Conservation (phyloP, 2,888 invertebrate species). For the Tetragonisca angustula region DNA sequence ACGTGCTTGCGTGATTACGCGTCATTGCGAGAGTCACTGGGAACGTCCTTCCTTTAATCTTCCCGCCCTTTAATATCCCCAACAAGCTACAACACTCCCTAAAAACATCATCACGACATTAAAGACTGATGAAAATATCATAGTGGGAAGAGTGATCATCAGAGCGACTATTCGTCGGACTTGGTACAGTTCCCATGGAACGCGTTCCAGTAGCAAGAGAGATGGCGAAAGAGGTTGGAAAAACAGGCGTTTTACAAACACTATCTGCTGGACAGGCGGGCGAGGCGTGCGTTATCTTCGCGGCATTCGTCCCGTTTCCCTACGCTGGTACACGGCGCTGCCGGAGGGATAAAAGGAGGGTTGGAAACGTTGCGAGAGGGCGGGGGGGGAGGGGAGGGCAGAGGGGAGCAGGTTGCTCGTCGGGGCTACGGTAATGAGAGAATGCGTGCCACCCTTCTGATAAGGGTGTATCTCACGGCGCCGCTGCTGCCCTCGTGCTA, state of each 20-base stretch:
- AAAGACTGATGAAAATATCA: not conserved
- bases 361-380: slow-evolving; percentile 21
- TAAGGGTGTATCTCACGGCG: slow-evolving; percentile 73
- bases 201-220: not conserved
- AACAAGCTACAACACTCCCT: too few species aligned
- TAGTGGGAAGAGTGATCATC: not conserved
- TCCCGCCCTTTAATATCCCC: not conserved
- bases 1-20: not conserved
- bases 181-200: not conserved
- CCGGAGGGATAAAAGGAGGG: slow-evolving; percentile 49
- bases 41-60: not conserved
- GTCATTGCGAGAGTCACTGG: not conserved
- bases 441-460: slow-evolving; percentile 75
- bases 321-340: slow-evolving; percentile 24
- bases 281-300: slow-evolving; percentile 70
- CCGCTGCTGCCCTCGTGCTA: slow-evolving; percentile 65
- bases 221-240: slow-evolving; percentile 4
- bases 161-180: not conserved
- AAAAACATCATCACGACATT: too few species aligned
- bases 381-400: not conserved
- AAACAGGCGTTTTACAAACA: slow-evolving; percentile 63
- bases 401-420: slow-evolving; percentile 44
- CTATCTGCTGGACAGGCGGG: slow-evolving; percentile 59
- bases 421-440: slow-evolving; percentile 73
- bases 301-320: slow-evolving; percentile 55